A percentile compares a stretch with the other conserved stretches of the same genome.
These are phyloP conservation scores for Pedicia rivosa DNA, from an alignment of 2,888 invertebrate species.

Conservation along the genomic window DNA sequence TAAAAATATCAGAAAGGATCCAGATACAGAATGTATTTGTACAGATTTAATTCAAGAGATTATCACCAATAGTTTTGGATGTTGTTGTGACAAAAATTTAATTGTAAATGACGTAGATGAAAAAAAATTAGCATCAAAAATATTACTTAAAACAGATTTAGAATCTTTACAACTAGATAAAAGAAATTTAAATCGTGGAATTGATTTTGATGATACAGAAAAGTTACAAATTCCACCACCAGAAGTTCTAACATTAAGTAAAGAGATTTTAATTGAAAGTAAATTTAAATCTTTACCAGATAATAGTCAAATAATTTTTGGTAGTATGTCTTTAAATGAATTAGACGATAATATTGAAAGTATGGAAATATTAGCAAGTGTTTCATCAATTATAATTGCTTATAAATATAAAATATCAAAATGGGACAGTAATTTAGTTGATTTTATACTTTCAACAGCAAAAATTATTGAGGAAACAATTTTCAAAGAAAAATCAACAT, in stretches of 20 bases:
- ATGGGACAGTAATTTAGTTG: conserved; percentile 42
- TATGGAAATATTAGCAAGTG: conserved; percentile 18
- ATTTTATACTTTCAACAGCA: conserved; percentile 32
- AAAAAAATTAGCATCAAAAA: conserved; percentile 15
- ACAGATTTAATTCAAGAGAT: no score
- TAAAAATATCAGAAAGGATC: no score
- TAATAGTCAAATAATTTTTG: conserved; percentile 38
- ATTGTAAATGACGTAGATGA: not conserved
- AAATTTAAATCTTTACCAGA: conserved; percentile 45
- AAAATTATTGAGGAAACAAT: conserved; percentile 31
- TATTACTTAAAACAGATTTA: conserved; percentile 22
- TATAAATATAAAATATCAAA: conserved; percentile 36
- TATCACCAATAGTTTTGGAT: not conserved
- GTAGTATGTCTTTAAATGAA: conserved; percentile 30
- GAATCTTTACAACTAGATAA: conserved; percentile 20
- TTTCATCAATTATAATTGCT: conserved; percentile 39
- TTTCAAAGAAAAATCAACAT: conserved; percentile 17
- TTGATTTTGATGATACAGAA: conserved; percentile 26
- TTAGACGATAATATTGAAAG: conserved; percentile 18
- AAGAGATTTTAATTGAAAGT: conserved; percentile 37
- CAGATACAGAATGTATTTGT: no score
- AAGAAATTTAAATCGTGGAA: conserved; percentile 19
- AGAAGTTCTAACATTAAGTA: conserved; percentile 23
- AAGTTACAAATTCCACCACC: conserved; percentile 19
- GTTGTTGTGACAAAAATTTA: not conserved